Percentiles rank a stretch among this genome's conserved stretches.
These are phyloP conservation scores for Astur gentilis DNA, from an alignment of 2,113 vertebrate species.

Conservation along the genomic window DNA sequence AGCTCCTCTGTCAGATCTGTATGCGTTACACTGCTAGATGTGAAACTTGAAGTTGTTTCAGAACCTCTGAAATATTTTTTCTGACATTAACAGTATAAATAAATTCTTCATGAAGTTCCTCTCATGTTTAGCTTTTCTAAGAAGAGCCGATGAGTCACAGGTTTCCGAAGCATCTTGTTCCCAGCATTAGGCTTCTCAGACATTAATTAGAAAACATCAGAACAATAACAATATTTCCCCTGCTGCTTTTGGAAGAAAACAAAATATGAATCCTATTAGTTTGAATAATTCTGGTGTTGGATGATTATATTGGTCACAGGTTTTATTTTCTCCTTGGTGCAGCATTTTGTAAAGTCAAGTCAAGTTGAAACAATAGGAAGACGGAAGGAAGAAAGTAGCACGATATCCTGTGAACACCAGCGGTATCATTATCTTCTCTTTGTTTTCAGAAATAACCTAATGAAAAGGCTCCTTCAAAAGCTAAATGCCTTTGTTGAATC, in stretches of 20 bases:
- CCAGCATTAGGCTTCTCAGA: background rate
- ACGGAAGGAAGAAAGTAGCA: background rate
- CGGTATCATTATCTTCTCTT: background rate
- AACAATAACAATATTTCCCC: background rate
- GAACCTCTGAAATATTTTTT: background rate
- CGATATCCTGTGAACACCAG: background rate
- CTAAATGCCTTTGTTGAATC: background rate
- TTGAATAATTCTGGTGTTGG: background rate
- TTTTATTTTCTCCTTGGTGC: background rate
- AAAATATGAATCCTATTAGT: background rate
- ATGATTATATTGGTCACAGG: background rate
- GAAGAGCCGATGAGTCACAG: background rate
- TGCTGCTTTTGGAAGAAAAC: background rate
- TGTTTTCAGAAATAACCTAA: slow-evolving; percentile 5
- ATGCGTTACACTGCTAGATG: background rate
- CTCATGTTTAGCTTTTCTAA: background rate
- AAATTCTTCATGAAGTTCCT: background rate
- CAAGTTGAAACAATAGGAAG: background rate
- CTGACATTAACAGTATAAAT: background rate
- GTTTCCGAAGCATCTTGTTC: background rate
- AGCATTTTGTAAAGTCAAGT: background rate
- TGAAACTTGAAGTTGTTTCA: background rate
- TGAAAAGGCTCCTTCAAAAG: slow-evolving; percentile 12
- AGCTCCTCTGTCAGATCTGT: fast-evolving
- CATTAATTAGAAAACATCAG: background rate